phyloP scores from a whole-genome alignment of 2,888 invertebrate species.

The Diachrysia chrysitis region DNA sequence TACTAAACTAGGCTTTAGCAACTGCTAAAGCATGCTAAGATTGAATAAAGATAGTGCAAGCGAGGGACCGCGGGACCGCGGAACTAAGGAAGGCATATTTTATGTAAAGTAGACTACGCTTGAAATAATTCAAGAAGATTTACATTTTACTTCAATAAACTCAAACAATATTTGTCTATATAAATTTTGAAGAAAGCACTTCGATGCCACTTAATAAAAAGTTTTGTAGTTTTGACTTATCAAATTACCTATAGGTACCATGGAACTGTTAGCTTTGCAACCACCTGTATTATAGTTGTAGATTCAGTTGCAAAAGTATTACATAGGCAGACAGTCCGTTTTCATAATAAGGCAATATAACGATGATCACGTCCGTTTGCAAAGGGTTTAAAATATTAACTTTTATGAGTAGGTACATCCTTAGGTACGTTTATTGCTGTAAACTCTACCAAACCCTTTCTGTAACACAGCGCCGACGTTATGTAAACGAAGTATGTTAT shows the following conservation, averaged over 20 bases:
- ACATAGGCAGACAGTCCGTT: not conserved
- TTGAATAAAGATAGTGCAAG: slow-evolving; percentile 53
- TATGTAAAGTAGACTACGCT: slow-evolving; percentile 59
- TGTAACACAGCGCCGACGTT: not conserved
- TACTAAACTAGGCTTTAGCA: slow-evolving; percentile 7
- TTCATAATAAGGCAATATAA: not conserved
- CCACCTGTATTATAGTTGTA: too few species aligned
- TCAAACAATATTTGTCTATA: slow-evolving; percentile 7
- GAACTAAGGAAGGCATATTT: slow-evolving; percentile 62
- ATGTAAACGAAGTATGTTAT: slow-evolving; percentile 8
- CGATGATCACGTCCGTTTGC: not conserved
- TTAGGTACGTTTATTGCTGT: too few species aligned
- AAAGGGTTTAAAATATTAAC: not conserved
- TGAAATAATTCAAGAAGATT: slow-evolving; percentile 40
- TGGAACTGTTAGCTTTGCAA: too few species aligned
- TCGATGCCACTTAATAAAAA: not conserved
- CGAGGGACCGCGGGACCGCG: slow-evolving; percentile 40
- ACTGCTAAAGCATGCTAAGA: slow-evolving; percentile 50
- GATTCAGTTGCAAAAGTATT: too few species aligned
- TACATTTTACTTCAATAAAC: slow-evolving; percentile 34
- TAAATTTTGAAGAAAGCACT: not conserved
- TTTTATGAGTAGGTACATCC: too few species aligned
- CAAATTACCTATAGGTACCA: too few species aligned
- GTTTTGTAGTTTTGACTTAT: not conserved
- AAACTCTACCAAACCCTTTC: not conserved